Base-by-base conservation (phyloP, 2,888 invertebrate genomes). In the Ornithoptera alexandrae region DNA sequence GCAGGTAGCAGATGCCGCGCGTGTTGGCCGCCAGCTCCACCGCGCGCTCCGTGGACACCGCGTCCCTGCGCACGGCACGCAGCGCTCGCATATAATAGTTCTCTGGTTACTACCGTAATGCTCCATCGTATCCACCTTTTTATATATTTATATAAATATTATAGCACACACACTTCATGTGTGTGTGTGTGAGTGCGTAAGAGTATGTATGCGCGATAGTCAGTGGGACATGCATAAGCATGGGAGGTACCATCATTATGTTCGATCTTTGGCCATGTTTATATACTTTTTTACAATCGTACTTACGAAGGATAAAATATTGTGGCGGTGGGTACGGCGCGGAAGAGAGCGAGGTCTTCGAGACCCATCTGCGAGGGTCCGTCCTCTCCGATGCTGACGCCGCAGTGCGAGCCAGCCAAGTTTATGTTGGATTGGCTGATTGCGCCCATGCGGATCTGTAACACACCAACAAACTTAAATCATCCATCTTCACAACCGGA, bases 331-430 rank as follows among this genome's bases (percentile, higher is more conserved):
- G 99, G 98, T 74, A 99, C 94, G 6, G 97, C 89, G 59, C 99
- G 94, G 95, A 99, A 99, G 94, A 99, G 94, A 1, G 98, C 97
- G 71, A 99, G 87, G 88, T 99, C 99, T 92, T 99, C 99, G n/a
- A 99, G 94, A 6, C 98, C 99, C 99, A 99, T 99, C 93, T 99
- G 99, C 69, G 98, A 98, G 22, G 99, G 99, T 0, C 99, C 99
- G 91, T 99, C 99, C 92, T 99, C 99, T 50, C 99, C 99, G 90
- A 99, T 99, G 81, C 98, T 98, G 30, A 99, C 97, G 60, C 99
- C 99, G 88, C 98, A 98, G 92, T 99, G 99, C 0, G 99, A 99
- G 0, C 99, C 99, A 72, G 94, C 97, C 87, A 98, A 97, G 92
- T 99, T 99, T 24, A 98, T 96, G 89, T 99, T 99, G 36, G 98